Evolutionary conservation across 2,888 invertebrate species (phyloP), one percentile per base, ranked within the genome.

Genomic region (Colletes collaris): DNA sequence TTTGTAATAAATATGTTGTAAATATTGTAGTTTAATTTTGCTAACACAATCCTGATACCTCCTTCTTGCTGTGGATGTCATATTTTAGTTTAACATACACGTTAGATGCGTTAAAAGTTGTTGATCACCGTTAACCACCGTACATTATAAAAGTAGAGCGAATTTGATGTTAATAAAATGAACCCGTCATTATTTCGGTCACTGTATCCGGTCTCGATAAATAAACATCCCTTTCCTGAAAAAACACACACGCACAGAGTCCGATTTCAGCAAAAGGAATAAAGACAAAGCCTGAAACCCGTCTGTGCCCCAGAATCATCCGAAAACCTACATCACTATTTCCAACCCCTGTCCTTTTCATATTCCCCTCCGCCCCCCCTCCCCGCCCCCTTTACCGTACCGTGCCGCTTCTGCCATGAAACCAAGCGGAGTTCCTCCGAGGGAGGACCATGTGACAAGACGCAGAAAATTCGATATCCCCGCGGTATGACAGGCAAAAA

Each of bases 381-480:
- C 53, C 3, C 3, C 6, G 2, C 49, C 1, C 40, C 52, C 11
- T 10, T 3, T 1, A 11, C 1, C 37, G 5, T 7, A 10, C 56
- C 4, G 16, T 8, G 3, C 3, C 4, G 6, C 59, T 37, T 49
- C 53, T 56, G 10, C 35, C 56, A 10, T 11, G 49, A 16, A 16
- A 44, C 16, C 35, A 44, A 58, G 37, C 27, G 8, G 60, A 58
- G 58, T 68, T 68, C 64, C 79, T 79, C 59, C 64, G 71, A 60
- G 66, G 80, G 58, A 76, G 84, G 72, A 67, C 72, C 86, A 75
- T 77, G 86, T 55, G 76, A 80, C 82, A 79, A 84, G 81, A 81
- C 76, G 73, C 66, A 75, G 62, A 91, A 91, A 92, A 92, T 90
- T 91, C 88, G 92, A 92, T 92, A 92, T 88, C 89, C 85, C 88